These are phyloP conservation scores for Uria aalge DNA, from an alignment of 2,113 vertebrate species.

Conservation along the genomic window DNA sequence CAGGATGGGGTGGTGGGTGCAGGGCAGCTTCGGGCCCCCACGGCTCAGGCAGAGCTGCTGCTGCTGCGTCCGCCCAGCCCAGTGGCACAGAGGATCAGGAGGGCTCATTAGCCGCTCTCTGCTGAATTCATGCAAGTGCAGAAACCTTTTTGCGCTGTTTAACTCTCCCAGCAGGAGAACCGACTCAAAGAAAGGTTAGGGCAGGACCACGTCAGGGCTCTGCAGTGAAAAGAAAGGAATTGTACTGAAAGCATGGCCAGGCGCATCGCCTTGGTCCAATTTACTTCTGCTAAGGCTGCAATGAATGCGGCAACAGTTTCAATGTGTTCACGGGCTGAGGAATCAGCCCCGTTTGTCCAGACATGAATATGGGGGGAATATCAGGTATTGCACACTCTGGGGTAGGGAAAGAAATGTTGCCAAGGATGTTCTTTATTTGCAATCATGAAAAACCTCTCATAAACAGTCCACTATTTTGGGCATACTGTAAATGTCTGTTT, in stretches of 20 bases:
- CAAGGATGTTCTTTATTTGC: neutral
- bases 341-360: neutral
- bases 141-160: neutral
- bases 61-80: rapidly evolving
- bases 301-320: neutral
- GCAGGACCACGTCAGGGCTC: neutral
- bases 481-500: neutral
- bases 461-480: neutral
- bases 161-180: conserved; percentile 26
- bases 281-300: neutral
- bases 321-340: neutral
- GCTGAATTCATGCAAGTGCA: neutral
- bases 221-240: neutral
- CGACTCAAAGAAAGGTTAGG: conserved; percentile 38
- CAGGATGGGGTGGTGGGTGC: rapidly evolving
- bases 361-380: neutral
- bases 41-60: rapidly evolving
- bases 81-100: neutral
- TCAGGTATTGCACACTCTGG: neutral
- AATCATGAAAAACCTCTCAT: rapidly evolving
- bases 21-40: rapidly evolving
- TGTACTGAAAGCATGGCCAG: neutral
- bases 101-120: neutral
- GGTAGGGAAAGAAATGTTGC: neutral
- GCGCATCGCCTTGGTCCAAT: neutral